Percentiles rank a stretch among this genome's conserved stretches.
Evolutionary conservation across 2,888 invertebrate genomes (phyloP).

Genomic region (Sacculina carcini): DNA sequence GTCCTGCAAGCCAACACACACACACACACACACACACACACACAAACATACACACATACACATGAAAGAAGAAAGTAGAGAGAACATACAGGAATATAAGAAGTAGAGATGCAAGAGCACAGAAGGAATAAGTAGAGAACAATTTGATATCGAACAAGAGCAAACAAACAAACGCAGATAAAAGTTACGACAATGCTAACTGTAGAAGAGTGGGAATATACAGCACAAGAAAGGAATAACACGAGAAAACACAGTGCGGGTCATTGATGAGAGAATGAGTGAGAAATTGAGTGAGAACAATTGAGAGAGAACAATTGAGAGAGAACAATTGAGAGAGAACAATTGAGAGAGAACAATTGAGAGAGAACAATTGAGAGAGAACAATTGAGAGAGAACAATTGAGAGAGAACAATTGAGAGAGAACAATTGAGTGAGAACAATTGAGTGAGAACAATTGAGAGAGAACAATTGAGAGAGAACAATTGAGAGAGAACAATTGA

Average conservation of each 20-base stretch:
- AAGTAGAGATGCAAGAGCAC: background rate
- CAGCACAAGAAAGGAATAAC: background rate
- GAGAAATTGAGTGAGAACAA: background rate
- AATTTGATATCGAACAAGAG: background rate
- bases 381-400: background rate
- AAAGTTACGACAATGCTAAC: background rate
- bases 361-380: background rate
- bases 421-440: background rate
- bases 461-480: slow-evolving; percentile 2
- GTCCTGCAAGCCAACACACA: slow-evolving; percentile 30
- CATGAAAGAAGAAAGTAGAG: background rate
- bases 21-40: background rate
- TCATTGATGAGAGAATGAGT: too few relatives aligned
- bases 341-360: background rate
- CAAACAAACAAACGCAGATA: background rate
- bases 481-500: background rate
- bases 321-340: background rate
- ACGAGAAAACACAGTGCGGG: background rate
- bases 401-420: background rate
- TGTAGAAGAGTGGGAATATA: too few relatives aligned
- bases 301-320: background rate
- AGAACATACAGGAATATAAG: too few relatives aligned
- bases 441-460: background rate
- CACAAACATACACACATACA: background rate
- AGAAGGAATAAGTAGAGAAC: background rate